A percentile compares a stretch with the other conserved stretches of the same genome.
Conservation (phyloP, 1,140 invertebrate species). For the Triops longicaudatus region DNA sequence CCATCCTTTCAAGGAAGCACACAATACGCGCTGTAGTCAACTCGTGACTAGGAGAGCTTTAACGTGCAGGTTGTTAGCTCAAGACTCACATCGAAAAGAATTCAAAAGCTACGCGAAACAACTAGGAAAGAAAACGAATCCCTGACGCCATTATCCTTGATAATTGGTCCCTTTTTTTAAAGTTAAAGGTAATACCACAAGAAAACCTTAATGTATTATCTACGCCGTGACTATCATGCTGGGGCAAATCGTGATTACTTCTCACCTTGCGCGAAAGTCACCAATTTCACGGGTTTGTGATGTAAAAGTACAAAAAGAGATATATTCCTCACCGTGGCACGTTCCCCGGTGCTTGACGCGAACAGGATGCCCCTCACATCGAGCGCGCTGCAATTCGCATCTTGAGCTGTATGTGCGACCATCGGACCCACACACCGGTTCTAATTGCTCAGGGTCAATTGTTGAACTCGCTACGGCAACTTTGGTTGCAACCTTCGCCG, state of each 20-base stretch:
- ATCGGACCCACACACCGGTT: conserved; percentile 69
- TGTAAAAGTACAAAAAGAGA: conserved; percentile 13
- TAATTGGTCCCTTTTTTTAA: not conserved
- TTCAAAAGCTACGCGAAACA: not conserved
- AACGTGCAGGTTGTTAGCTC: not conserved
- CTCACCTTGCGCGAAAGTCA: not conserved
- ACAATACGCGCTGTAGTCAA: not conserved
- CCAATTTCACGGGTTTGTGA: conserved; percentile 15
- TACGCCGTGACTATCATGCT: not conserved
- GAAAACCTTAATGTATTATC: not conserved
- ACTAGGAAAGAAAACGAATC: not conserved
- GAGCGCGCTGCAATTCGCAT: conserved; percentile 63
- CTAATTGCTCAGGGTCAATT: conserved; percentile 22
- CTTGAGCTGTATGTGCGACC: conserved; percentile 64
- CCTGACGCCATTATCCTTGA: not conserved
- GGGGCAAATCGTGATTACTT: not conserved
- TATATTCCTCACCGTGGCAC: conserved; percentile 51
- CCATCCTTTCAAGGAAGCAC: not conserved
- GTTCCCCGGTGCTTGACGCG: conserved; percentile 58
- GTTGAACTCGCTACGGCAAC: conserved; percentile 3
- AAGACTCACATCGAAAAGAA: not conserved
- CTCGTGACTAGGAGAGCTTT: not conserved
- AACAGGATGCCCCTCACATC: conserved; percentile 58
- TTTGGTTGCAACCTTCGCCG: not conserved
- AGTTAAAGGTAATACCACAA: not conserved